Base-by-base conservation (phyloP, 2,888 invertebrate genomes). In the Cosmopolites sordidus region DNA sequence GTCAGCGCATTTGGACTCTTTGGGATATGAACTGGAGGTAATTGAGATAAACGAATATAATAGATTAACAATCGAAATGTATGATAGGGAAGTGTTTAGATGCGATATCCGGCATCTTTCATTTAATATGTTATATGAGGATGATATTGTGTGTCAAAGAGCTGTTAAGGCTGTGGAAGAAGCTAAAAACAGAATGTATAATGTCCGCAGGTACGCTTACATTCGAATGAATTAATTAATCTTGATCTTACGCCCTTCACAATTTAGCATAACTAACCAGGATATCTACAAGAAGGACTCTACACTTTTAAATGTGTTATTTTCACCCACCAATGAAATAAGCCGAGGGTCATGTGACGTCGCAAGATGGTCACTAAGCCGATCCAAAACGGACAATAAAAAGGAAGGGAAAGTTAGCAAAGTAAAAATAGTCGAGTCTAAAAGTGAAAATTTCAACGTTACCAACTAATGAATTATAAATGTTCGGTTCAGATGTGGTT, bases 91-190 rank as follows among this genome's bases (percentile, higher is more conserved):
- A 46, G 63, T 73, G 22, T 71, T 67, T 54, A 60, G 65, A 33
- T 70, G 71, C 41, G 65, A 72, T 41, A 66, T 73, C 17, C 61
- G 61, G 47, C 62, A 69, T 58, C 56, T 73, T 6, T 61, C 60
- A 54, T 73, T 71, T 52, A 70, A 71, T 51, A 61, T 66, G 58
- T 59, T 62, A 3, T 62, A 51, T 18, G 64, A 67, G 16, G 67
- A 68, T 37, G 72, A 73, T 58, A 47, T 51, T 1, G 62, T 70
- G 1, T 69, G 69, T 38, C 57, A 61, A 46, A 61, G 54, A 41
- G 60, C 66, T 0, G 51, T 70, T 41, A 54, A 53, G 1, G 64
- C 62, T 1, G 59, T 72, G 16, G 53, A 64, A 48, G 68, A 69
- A 49, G 69, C 70, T n/a, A 53, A 54, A 40, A 30, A 41, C 5